Evolutionary conservation across 1,140 invertebrate genomes (phyloP), one percentile per base, ranked within the genome.

Genomic region (Ceratina australensis): DNA sequence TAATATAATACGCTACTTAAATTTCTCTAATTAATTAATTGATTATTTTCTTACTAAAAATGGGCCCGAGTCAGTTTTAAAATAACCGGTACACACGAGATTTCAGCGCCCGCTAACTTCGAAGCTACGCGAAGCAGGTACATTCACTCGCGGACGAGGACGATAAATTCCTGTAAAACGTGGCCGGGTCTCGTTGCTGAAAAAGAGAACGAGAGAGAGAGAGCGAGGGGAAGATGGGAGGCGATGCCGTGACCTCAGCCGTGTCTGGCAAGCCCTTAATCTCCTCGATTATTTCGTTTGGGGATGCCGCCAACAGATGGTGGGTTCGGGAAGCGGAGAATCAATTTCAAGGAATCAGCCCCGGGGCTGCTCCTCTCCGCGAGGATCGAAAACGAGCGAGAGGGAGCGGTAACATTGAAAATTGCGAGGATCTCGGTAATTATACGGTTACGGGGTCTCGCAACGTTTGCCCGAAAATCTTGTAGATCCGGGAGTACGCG

Each of bases 251-350:
- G 72, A 72, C 59, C 80, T 69, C 33, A 42, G 63, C 64, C 72
- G 57, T 54, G 18, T 68, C 71, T 69, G 61, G 67, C 80, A 66
- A 68, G 72, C 54, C 83, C 81, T 78, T 84, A 84, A 84, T 84
- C 83, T 84, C 65, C 78, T 66, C 83, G 83, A 84, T 83, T 83
- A 84, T 84, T 84, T 84, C 82, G 83, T 84, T 84, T 81, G 82
- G 81, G 83, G 81, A 84, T 84, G 83, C 83, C 83, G 83, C 83
- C 78, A 83, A 83, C 83, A 84, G 83, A 84, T 84, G 83, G 83
- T 78, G 65, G 78, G 80, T 81, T 81, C 63, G 63, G 54, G 65
- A 71, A 47, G 57, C 78, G 72, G 57, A 80, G 83, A 84, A 84
- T 84, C 83, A 84, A 84, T 84, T 84, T 81, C 83, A 73, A 59